Percentiles rank a stretch among this genome's conserved stretches.
Evolutionary conservation across 1,140 invertebrate genomes (phyloP).

Genomic region (Halesus radiatus): DNA sequence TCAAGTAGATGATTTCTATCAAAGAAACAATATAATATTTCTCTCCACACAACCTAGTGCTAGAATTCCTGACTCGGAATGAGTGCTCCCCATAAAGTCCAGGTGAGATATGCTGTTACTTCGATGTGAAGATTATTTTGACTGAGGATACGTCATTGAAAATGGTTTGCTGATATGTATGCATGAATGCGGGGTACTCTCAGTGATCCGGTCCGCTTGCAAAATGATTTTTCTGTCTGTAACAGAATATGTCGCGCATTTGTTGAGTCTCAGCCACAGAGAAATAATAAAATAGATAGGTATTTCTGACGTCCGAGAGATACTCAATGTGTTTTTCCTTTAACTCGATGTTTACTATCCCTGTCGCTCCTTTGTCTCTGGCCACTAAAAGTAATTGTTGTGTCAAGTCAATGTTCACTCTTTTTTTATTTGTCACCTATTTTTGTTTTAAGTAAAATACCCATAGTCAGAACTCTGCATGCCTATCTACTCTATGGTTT

Average conservation of each 20-base stretch:
- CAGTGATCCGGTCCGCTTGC: conserved; percentile 1
- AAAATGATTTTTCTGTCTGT: neutral
- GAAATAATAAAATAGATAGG: conserved; percentile 15
- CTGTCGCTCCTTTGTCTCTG: conserved; percentile 39
- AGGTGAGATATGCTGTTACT: conserved; percentile 15
- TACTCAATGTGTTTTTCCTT: conserved; percentile 39
- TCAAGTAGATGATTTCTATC: conserved; percentile 43
- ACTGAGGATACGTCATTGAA: neutral
- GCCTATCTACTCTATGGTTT: conserved; percentile 46
- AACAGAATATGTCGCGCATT: conserved; percentile 10
- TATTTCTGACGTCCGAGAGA: conserved; percentile 12
- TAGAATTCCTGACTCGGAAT: conserved; percentile 19
- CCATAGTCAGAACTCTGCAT: conserved; percentile 52
- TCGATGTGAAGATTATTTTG: neutral
- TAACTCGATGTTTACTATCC: conserved; percentile 42
- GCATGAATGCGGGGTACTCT: conserved; percentile 26
- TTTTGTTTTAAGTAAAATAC: conserved; percentile 44
- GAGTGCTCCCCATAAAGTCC: neutral
- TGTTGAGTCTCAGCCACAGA: conserved; percentile 4
- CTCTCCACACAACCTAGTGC: conserved; percentile 21
- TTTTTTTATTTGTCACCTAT: conserved; percentile 49
- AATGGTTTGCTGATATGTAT: conserved; percentile 35
- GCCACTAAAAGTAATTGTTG: conserved; percentile 50
- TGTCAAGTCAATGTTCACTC: conserved; percentile 55
- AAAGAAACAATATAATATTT: conserved; percentile 17